Base-by-base conservation (phyloP, 2,888 invertebrate species). In the Perizoma flavofasciatum region DNA sequence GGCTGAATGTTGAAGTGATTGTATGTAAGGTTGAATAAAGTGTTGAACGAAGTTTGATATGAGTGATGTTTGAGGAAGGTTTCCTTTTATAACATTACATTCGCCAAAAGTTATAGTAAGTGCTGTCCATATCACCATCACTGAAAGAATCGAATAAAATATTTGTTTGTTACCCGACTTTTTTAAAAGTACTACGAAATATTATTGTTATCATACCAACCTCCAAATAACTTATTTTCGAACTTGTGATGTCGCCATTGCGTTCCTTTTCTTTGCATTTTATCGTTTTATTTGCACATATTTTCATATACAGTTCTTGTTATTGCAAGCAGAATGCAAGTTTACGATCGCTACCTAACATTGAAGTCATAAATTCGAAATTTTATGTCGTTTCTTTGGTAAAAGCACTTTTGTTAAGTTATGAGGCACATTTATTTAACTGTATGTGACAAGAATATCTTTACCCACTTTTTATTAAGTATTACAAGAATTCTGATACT, bases 21-120 rank as follows among this genome's bases (percentile, higher is more conserved):
- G 64, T 45, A 81, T 49, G 54, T 73, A 74, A 3, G 85, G 81
- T 43, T 69, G 69, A 3, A 84, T 49, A n/a, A 78, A 71, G 0
- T 67, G 55, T 41, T 77, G 63, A 2, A 87, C 57, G 35, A 85
- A 67, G 9, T 64, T 58, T 33, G 75, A 47, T 39, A 67, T 34
- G 5, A 61, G 22, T 9, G 53, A 37, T 4, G 40, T 44, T 35
- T 78, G 70, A 3, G 74, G 69, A n/a, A 72, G 46, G 6, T 55
- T 49, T 5, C 60, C 69, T 10, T 65, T 59, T 11, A 52, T 47
- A 11, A 10, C 57, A 6, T 53, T 48, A 6, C 61, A 52, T 43
- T 62, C 22, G 32, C 48, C 7, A 5, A 40, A 10, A 41, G 34
- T 40, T 11, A 48, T 22, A 6, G 49, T 49, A 11, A 61, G 5